Base-by-base conservation (phyloP, 2,888 invertebrate species). In the Macrosoma leucophasiata region DNA sequence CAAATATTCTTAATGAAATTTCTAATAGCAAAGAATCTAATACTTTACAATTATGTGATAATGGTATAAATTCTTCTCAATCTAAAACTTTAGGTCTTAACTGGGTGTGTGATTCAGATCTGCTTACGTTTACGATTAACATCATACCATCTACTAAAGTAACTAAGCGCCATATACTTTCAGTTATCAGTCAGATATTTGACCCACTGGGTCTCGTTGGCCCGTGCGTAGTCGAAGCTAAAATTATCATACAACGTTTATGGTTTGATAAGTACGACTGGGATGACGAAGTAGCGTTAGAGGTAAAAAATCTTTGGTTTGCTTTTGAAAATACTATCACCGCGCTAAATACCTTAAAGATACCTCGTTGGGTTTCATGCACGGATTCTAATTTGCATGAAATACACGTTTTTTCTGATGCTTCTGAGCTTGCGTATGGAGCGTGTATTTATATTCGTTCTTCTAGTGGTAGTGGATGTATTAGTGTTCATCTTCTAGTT, bases 201-300 rank as follows among this genome's bases (percentile, higher is more conserved):
- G 48, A 53, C 28, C 49, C 50, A 7, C 23, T 48, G 7, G 50
- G 50, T 4, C 17, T 50, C 3, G 34, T 48, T 1, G 30, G 10
- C 3, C 9, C 9, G 5, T 48, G 48, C 27, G 28, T 52, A 2
- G 30, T 52, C 7, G 25, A 39, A 22, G 46, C 46, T 4, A 54
- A 54, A 31, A 21, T 48, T 4, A 27, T 53, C 9, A 29, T 51
- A 19, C 52, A 55, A 22, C 29, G 11, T 3, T 25, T 55, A 4
- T 54, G 53, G 51, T 3, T 41, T 4, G 4, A 34, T 1, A 49
- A 48, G 30, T 41, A 27, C 9, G 22, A 33, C 7, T 51, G 52
- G 53, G 53, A 52, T 13, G 46, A 44, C 4, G 36, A 24, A 12
- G 13, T 24, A 13, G 13, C 24, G n/a, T 13, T 9, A 3, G 24